Conservation (phyloP, 2,113 vertebrate species). For the Clarias batrachus region DNA sequence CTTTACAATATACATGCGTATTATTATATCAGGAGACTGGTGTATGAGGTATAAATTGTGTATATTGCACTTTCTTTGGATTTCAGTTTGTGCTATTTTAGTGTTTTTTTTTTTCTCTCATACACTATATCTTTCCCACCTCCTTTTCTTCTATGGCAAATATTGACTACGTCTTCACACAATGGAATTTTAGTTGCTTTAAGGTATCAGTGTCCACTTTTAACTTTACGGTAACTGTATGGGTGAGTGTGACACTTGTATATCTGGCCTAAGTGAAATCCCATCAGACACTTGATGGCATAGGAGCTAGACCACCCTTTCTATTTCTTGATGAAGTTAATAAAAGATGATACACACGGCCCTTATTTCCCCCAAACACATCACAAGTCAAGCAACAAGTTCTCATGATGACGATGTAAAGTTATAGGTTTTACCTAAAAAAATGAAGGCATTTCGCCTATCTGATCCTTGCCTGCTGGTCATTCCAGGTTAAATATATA, state of each 20-base stretch:
- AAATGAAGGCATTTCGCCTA: slow-evolving; percentile 28
- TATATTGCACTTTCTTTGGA: slow-evolving; percentile 80
- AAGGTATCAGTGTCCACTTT: not conserved
- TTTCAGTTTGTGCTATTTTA: slow-evolving; percentile 55
- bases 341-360: not conserved
- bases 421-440: slow-evolving; percentile 34
- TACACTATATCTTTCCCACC: slow-evolving; percentile 4
- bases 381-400: not conserved
- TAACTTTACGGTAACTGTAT: not conserved
- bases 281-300: slow-evolving; percentile 28
- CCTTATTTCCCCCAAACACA: slow-evolving; percentile 32
- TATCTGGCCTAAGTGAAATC: slow-evolving; percentile 11
- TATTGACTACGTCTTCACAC: slow-evolving; percentile 10
- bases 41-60: slow-evolving; percentile 72
- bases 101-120: not conserved
- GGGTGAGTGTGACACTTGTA: not conserved
- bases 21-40: slow-evolving; percentile 9
- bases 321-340: not conserved
- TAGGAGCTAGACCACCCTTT: not conserved
- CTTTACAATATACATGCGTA: not conserved
- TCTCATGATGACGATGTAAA: slow-evolving; percentile 8
- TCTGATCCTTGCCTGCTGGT: slow-evolving; percentile 57
- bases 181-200: not conserved
- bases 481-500: slow-evolving; percentile 51
- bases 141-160: slow-evolving; percentile 13